These are phyloP conservation scores for Carassius auratus DNA, from an alignment of 2,113 vertebrate species.

Conservation along the genomic window DNA sequence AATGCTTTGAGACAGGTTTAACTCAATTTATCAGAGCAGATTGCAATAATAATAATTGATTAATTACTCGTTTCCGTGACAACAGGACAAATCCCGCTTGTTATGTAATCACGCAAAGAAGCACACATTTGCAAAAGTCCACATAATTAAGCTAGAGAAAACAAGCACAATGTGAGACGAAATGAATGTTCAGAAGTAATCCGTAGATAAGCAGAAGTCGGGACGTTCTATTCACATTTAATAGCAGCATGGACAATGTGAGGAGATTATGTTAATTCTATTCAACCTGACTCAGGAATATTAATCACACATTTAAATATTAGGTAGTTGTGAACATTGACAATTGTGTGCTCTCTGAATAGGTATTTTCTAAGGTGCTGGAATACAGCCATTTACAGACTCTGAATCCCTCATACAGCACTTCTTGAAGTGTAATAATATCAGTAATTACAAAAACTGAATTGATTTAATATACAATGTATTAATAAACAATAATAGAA, in stretches of 20 bases:
- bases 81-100: slow-evolving; percentile 56
- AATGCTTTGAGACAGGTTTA: background rate
- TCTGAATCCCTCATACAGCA: background rate
- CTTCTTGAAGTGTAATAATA: background rate
- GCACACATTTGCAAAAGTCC: background rate
- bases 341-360: background rate
- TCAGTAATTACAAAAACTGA: background rate
- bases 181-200: slow-evolving; percentile 36
- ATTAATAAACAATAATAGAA: too few relatives aligned
- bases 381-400: background rate
- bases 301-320: slow-evolving; percentile 19
- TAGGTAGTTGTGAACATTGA: slow-evolving; percentile 15
- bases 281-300: background rate
- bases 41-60: slow-evolving; percentile 51
- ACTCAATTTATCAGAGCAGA: slow-evolving; percentile 42
- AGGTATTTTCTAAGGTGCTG: background rate
- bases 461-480: too few relatives aligned
- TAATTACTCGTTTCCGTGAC: slow-evolving; percentile 33
- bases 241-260: background rate
- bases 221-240: background rate
- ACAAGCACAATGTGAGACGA: background rate
- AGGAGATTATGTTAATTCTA: slow-evolving; percentile 28
- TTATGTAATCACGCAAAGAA: slow-evolving; percentile 55
- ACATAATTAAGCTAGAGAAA: slow-evolving; percentile 29
- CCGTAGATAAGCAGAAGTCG: slow-evolving; percentile 11